phyloP scores from a whole-genome alignment of 2,113 vertebrate genomes.

The Pitta sordida region DNA sequence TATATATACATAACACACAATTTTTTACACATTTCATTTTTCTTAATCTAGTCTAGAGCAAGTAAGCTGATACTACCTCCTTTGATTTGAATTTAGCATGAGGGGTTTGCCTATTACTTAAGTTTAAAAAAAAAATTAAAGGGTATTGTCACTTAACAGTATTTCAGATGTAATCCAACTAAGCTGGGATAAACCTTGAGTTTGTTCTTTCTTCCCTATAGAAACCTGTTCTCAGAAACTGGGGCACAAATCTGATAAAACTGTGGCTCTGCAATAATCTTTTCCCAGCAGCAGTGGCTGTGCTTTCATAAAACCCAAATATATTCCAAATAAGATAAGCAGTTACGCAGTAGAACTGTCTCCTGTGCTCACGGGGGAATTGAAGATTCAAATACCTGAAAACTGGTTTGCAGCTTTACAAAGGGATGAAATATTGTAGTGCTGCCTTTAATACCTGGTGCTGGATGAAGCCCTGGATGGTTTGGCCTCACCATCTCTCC shows the following conservation, averaged over 20 bases:
- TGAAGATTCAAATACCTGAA: neutral
- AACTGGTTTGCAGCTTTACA: neutral
- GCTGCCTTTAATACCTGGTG: neutral
- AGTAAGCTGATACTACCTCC: neutral
- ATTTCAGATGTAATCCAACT: neutral
- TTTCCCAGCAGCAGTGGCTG: neutral
- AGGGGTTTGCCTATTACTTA: neutral
- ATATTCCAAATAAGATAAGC: neutral
- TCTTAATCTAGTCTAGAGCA: neutral
- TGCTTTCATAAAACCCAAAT: neutral
- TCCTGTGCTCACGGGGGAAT: neutral
- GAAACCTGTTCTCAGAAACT: neutral
- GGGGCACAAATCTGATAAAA: conserved; percentile 19
- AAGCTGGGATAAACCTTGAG: neutral
- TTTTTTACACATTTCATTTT: neutral
- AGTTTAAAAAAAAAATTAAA: neutral
- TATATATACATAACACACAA: neutral
- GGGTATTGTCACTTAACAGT: neutral
- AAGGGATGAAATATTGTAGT: neutral
- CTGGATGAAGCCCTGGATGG: neutral
- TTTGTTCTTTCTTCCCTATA: neutral
- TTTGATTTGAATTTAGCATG: neutral
- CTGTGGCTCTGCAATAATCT: neutral
- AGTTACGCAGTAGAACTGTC: neutral
- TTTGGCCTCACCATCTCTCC: neutral